Conservation (phyloP, 2,888 invertebrate species). For the Hedychridium roseum region DNA sequence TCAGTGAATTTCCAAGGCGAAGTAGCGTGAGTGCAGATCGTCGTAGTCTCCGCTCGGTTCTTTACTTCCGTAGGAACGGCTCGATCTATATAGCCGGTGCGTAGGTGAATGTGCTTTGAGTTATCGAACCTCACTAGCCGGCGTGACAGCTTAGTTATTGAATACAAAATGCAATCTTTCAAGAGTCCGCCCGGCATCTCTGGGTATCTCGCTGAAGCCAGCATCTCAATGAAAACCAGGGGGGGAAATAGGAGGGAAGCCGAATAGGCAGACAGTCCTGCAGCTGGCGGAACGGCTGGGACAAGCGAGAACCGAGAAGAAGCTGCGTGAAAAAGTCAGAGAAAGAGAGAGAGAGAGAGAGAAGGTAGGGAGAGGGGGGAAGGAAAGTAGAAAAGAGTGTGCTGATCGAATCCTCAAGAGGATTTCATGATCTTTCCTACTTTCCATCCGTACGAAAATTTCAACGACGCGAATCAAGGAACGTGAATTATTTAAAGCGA, state of each 20-base stretch:
- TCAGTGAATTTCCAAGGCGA: slow-evolving; percentile 14
- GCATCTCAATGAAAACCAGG: too few relatives aligned
- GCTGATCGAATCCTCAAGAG: slow-evolving; percentile 34
- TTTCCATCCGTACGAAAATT: slow-evolving; percentile 26
- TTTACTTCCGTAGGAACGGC: slow-evolving; percentile 15
- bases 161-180: slow-evolving; percentile 55
- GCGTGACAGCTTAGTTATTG: slow-evolving; percentile 54
- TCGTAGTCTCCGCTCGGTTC: slow-evolving; percentile 1
- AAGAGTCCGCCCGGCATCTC: slow-evolving; percentile 24
- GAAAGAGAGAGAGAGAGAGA: too few relatives aligned
- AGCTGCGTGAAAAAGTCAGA: too few relatives aligned
- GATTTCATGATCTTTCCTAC: slow-evolving; percentile 24
- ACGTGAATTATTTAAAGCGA: too few relatives aligned
- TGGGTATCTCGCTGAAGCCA: slow-evolving; percentile 14
- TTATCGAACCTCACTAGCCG: slow-evolving; percentile 41
- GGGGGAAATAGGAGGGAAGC: too few relatives aligned
- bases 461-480: too few relatives aligned
- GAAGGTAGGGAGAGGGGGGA: too few relatives aligned
- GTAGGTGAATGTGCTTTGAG: slow-evolving; percentile 41
- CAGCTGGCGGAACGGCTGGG: too few relatives aligned
- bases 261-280: slow-evolving; percentile 19
- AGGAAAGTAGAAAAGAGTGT: too few relatives aligned
- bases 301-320: too few relatives aligned
- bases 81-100: slow-evolving; percentile 36
- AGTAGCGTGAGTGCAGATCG: slow-evolving; percentile 4